A percentile compares a stretch with the other conserved stretches of the same genome.
These are phyloP conservation scores for Cladopsammia gracilis DNA, from an alignment of 64 coral and sea anemone genomes.

Conservation along the genomic window DNA sequence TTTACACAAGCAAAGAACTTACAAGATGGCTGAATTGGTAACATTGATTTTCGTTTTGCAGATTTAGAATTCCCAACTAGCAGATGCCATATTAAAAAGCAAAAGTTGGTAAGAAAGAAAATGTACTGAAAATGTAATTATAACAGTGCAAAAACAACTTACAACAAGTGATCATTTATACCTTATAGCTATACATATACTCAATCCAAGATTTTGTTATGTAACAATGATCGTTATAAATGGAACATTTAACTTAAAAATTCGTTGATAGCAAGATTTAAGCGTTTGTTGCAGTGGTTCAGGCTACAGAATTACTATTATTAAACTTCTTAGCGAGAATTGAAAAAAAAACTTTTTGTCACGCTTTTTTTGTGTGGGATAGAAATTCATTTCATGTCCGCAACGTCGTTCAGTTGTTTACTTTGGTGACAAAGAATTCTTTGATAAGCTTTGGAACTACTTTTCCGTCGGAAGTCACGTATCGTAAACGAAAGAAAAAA, in stretches of 20 bases:
- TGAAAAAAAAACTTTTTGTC: not conserved
- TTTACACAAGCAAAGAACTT: not conserved
- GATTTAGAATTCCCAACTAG: not conserved
- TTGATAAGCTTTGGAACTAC: not conserved
- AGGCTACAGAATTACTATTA: not conserved
- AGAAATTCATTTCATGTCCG: conserved; percentile 6
- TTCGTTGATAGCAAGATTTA: too few species aligned
- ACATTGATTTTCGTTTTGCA: not conserved
- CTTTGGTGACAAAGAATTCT: not conserved
- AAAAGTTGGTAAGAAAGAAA: conserved; percentile 20
- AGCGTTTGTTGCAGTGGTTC: not conserved
- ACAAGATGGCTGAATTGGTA: not conserved
- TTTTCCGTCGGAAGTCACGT: conserved; percentile 54
- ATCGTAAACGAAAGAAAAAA: not conserved
- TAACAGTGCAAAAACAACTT: not conserved
- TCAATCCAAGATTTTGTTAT: too few species aligned
- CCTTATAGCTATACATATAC: too few species aligned
- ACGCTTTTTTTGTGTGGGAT: conserved; percentile 8
- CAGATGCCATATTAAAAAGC: conserved; percentile 28
- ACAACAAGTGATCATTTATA: too few species aligned
- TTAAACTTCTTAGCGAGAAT: not conserved
- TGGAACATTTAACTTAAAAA: too few species aligned
- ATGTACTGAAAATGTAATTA: not conserved
- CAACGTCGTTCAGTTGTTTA: conserved; percentile 10
- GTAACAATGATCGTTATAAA: too few species aligned